Evolutionary conservation across 1,140 invertebrate species (phyloP), one percentile per base, ranked within the genome.

Genomic region (Globodera ellingtonae): DNA sequence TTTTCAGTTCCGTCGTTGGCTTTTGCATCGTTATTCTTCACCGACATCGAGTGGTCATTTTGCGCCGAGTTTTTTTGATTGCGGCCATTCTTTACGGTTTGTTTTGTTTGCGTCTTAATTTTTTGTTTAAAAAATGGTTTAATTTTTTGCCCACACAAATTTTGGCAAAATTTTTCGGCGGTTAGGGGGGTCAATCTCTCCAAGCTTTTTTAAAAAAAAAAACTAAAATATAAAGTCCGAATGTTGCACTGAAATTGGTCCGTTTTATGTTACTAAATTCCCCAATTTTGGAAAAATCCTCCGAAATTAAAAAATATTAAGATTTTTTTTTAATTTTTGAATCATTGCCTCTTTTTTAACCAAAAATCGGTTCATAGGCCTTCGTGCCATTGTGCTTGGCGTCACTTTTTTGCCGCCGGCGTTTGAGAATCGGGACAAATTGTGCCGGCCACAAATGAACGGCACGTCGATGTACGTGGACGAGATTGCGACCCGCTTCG

Each of bases 391-490:
- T 52, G 83, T 89, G 67, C 75, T 89, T 8, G 84, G 86, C 3
- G 87, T 88, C 47, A 89, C 87, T 7, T 89, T 89, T 59, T 72
- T 89, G 6, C 87, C 87, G 4, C 88, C 87, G 10, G 86, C 86
- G 0, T 88, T 89, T 79, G 77, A 84, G 69, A 87, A 89, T 79
- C 86, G 88, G 10, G 87, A 89, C 44, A 86, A 89, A 75, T 86
- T 89, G 50, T 89, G 87, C 72, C 71, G 75, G 71, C 87, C 87
- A 50, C 87, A 89, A 81, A 83, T 88, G 21, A 89, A 89, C 71
- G 66, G 86, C 66, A 86, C 88, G 6, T 84, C 84, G 44, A 84
- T 84, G 83, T 88, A 88, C 59, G 86, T 81, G 18, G 77, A 79
- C 47, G 86, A 88, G 75, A 88, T 88, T 52, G 86, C 88, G 13